Conservation (phyloP, 1,140 invertebrate genomes). For the Nautilus pompilius region DNA sequence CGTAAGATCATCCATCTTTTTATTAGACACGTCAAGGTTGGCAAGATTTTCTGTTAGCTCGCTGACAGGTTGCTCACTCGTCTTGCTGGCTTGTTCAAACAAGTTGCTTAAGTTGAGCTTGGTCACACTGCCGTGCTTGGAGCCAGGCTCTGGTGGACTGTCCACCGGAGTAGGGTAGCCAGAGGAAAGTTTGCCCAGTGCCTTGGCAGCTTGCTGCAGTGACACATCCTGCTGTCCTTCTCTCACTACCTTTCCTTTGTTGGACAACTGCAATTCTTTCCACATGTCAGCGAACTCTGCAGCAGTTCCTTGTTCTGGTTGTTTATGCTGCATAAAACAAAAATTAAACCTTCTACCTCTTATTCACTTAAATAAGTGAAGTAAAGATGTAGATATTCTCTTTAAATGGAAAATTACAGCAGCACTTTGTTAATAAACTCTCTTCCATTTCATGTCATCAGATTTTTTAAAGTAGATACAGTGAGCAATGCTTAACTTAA, state of each 20-base stretch:
- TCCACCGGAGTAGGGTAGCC: neutral
- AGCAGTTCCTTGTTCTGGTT: neutral
- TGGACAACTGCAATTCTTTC: constrained; percentile 28
- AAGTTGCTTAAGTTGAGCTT: constrained; percentile 6
- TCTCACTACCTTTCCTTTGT: neutral
- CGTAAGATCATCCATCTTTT: too few relatives aligned
- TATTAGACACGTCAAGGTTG: too few relatives aligned
- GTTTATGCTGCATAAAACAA: too few relatives aligned
- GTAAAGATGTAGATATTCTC: too few relatives aligned
- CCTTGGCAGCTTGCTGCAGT: constrained; percentile 20
- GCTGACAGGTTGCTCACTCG: neutral
- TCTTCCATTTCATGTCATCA: too few relatives aligned
- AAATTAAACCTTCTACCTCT: too few relatives aligned
- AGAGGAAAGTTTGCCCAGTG: constrained; percentile 17
- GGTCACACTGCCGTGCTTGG: neutral
- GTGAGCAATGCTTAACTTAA: too few relatives aligned
- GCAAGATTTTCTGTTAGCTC: neutral
- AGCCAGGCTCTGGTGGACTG: neutral
- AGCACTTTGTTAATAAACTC: too few relatives aligned
- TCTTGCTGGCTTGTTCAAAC: constrained; percentile 16
- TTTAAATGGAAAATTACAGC: too few relatives aligned
- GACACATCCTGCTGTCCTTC: constrained; percentile 3
- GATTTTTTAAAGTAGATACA: too few relatives aligned
- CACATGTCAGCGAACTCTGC: constrained; percentile 40
- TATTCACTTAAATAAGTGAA: too few relatives aligned